These are phyloP conservation scores for Hedya salicella DNA, from an alignment of 2,888 invertebrate species.

Conservation along the genomic window DNA sequence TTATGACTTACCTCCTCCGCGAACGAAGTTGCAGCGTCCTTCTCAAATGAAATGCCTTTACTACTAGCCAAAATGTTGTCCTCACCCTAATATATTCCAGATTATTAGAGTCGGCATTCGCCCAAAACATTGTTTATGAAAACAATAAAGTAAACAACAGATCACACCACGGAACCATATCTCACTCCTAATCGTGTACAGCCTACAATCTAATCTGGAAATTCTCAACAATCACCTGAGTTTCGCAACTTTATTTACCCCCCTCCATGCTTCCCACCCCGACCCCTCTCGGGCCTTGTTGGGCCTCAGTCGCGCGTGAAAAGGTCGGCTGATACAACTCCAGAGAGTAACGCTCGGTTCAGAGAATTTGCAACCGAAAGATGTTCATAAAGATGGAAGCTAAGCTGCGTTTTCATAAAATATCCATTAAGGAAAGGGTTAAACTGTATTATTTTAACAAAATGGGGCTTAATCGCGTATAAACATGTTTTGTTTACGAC, in stretches of 20 bases:
- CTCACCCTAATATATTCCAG: background rate
- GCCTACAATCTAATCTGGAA: constrained; percentile 45
- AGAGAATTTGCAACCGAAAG: constrained; percentile 30
- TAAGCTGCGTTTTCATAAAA: constrained; percentile 29
- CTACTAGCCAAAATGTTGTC: no score
- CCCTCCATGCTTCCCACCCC: constrained; percentile 25
- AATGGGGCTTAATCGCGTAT: background rate
- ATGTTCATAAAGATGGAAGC: constrained; percentile 26
- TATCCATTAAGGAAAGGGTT: constrained; percentile 14
- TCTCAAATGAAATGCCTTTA: no score
- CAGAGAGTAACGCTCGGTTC: constrained; percentile 17
- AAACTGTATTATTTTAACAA: background rate
- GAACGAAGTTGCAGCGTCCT: no score
- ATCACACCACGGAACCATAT: constrained; percentile 28
- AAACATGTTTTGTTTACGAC: no score
- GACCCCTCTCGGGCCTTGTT: constrained; percentile 54
- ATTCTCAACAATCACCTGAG: constrained; percentile 48
- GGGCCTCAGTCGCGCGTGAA: constrained; percentile 66
- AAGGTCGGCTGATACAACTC: constrained; percentile 60
- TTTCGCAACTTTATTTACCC: constrained; percentile 48
- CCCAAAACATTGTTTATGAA: constrained; percentile 18
- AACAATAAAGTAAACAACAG: constrained; percentile 32
- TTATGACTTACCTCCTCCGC: no score
- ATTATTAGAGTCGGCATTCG: background rate
- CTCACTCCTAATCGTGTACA: constrained; percentile 41